Evolutionary conservation across 2,797 vertebrate genomes (phyloP), one percentile per base, ranked within the genome.

Genomic region (Florisuga fusca): DNA sequence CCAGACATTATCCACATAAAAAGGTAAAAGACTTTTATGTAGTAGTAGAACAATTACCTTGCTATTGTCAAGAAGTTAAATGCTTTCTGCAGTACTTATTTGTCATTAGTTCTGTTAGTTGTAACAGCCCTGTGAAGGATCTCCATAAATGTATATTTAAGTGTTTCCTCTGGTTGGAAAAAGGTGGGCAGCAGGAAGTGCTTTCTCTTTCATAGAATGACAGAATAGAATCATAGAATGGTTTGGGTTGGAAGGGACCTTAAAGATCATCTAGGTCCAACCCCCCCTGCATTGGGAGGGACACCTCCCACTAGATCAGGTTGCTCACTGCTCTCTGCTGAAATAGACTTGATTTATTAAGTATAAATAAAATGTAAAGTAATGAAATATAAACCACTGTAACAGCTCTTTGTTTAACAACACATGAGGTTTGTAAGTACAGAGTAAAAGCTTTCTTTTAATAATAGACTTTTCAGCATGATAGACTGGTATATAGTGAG

Each of bases 401-500:
- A 78, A 69, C 21, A 68, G 33, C 48, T 54, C 20, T 45, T 53
- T 34, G n/a, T 4, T 8, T 68, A 41, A 90, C 74, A 54, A 54
- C 57, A 53, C 8, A 1, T 0, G 4, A 50, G 4, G 22, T 73
- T 71, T n/a, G n/a, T 69, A 58, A 87, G 55, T 38, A 19, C 6
- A 75, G 45, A 76, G 55, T 62, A 23, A 36, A 73, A 80, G 6
- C 22, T 64, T 41, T 51, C 9, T 82, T 82, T 41, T 76, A 71
- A 33, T 26, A 58, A 9, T 27, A 5, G 1, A 21, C 3, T 75
- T 85, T 58, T 55, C 38, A 41, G 38, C 38, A 92, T 17, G 94
- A 34, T 96, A 97, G 50, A 97, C 84, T 15, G 98, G 71, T 85
- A 97, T 86, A 69, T 97, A 98, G 85, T 98, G 96, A 58, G 98